These are phyloP conservation scores for Sylvia borin DNA, from an alignment of 2,797 vertebrate species.

Conservation along the genomic window DNA sequence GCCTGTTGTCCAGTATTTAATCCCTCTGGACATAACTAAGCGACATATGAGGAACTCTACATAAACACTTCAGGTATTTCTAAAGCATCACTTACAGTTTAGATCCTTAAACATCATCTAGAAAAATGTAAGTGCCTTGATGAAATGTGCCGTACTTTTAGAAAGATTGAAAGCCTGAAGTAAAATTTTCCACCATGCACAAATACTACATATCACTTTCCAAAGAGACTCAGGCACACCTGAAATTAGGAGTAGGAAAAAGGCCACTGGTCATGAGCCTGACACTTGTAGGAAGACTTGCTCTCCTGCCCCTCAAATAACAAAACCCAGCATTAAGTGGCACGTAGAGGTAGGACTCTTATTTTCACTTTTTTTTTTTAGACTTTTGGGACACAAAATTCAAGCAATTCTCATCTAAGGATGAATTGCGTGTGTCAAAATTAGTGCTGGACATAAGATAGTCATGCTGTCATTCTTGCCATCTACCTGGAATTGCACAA, in stretches of 20 bases:
- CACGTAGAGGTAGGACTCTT: background rate
- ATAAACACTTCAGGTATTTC: background rate
- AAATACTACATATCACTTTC: background rate
- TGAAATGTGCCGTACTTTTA: background rate
- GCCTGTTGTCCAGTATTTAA: background rate
- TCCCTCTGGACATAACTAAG: background rate
- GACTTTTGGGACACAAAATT: background rate
- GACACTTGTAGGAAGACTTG: background rate
- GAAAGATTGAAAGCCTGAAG: background rate
- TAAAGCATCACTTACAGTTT: background rate
- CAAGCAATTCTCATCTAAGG: background rate
- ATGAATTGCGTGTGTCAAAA: background rate
- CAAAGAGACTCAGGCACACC: background rate
- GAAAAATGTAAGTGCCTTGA: background rate
- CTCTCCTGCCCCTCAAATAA: background rate
- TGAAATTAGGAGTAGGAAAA: background rate
- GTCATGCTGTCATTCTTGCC: background rate
- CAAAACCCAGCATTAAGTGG: background rate
- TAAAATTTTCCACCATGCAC: background rate
- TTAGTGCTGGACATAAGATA: background rate
- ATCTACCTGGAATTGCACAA: background rate
- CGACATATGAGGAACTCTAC: fast-evolving
- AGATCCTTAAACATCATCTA: background rate
- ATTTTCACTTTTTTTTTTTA: background rate
- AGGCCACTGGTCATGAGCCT: background rate